Conservation (phyloP, 2,888 invertebrate species). For the Peribatodes rhomboidaria region DNA sequence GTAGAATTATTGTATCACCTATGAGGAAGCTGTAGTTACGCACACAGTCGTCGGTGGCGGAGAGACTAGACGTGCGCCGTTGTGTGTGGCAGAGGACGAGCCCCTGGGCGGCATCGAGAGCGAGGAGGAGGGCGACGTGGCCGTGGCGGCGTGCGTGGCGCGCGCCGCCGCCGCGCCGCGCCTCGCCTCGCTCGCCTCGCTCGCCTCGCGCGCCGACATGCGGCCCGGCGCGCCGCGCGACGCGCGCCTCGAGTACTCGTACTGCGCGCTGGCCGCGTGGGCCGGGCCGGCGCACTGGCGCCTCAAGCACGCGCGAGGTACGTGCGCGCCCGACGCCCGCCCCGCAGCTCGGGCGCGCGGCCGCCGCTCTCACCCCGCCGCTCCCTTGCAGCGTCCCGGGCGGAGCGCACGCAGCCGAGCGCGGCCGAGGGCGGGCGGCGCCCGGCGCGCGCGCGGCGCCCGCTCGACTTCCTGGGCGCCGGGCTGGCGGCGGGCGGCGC, state of each 20-base stretch:
- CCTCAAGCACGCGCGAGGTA: constrained; percentile 84
- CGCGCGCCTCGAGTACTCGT: constrained; percentile 90
- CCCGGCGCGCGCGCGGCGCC: not conserved
- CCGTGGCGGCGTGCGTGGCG: constrained; percentile 72
- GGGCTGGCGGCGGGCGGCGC: not conserved
- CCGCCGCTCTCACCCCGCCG: not conserved
- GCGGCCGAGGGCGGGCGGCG: not conserved
- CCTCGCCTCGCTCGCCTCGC: constrained; percentile 42
- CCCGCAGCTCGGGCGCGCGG: not conserved
- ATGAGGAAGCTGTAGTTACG: too few relatives aligned
- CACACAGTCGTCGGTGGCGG: too few relatives aligned
- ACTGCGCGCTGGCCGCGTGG: constrained; percentile 90
- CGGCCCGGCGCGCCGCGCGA: constrained; percentile 81
- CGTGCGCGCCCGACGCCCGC: not conserved
- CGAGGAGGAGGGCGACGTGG: constrained; percentile 78
- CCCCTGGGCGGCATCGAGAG: constrained; percentile 78
- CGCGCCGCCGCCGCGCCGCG: constrained; percentile 61
- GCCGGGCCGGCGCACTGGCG: constrained; percentile 95
- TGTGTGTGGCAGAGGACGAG: constrained; percentile 68
- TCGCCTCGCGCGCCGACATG: constrained; percentile 85
- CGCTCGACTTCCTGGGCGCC: not conserved
- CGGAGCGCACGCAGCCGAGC: not conserved
- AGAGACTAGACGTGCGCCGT: not conserved
- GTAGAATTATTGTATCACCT: too few relatives aligned
- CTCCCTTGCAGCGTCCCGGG: too few relatives aligned